Percentiles rank a stretch among this genome's conserved stretches.
phyloP scores from a whole-genome alignment of 2,113 vertebrate genomes.

The Apodemus sylvaticus region DNA sequence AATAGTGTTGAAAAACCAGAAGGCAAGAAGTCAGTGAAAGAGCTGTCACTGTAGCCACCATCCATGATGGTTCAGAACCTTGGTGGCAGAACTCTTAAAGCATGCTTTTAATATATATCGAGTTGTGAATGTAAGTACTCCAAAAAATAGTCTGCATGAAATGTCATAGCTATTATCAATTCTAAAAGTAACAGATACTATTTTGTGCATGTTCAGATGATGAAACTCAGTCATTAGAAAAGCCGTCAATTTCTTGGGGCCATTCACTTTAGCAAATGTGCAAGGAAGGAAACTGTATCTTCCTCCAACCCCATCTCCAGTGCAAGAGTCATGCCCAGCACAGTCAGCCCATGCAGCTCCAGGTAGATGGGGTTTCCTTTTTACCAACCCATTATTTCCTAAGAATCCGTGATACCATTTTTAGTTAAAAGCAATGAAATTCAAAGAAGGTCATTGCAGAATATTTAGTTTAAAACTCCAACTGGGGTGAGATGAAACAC shows the following conservation, averaged over 20 bases:
- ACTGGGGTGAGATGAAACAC: neutral
- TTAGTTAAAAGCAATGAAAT: neutral
- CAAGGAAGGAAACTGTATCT: neutral
- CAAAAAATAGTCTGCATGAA: neutral
- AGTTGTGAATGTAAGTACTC: neutral
- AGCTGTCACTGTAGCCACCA: neutral
- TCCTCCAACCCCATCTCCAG: neutral
- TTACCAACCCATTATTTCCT: too few species aligned
- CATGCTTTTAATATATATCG: neutral
- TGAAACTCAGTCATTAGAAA: neutral
- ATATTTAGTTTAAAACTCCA: neutral
- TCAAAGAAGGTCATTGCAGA: neutral
- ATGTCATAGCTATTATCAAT: neutral
- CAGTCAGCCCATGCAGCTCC: neutral
- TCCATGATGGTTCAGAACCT: neutral
- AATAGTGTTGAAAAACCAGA: slow-evolving; percentile 21
- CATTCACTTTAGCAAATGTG: neutral
- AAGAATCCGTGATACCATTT: neutral
- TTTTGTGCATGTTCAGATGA: neutral
- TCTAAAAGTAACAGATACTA: neutral
- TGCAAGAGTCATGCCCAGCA: neutral
- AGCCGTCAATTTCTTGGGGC: neutral
- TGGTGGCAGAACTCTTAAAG: neutral
- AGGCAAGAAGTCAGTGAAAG: neutral
- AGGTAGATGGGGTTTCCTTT: neutral